Percentiles rank a stretch among this genome's conserved stretches.
Conservation (phyloP, 2,113 vertebrate species). For the Salminus brasiliensis region DNA sequence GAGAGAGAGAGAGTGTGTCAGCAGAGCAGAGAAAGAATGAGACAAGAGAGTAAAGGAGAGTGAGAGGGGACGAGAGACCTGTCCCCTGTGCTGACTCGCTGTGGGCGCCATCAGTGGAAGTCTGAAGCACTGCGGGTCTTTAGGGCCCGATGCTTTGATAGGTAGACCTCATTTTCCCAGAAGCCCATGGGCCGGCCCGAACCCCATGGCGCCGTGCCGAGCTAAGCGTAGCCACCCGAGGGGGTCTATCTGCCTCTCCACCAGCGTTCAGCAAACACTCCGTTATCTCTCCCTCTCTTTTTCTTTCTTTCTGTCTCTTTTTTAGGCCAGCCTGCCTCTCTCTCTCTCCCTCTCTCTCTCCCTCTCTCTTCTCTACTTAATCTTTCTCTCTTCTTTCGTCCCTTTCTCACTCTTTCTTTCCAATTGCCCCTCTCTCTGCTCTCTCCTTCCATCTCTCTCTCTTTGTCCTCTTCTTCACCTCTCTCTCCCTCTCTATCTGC, state of each 20-base stretch:
- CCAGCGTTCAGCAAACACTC: constrained; percentile 28
- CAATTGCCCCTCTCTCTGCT: neutral
- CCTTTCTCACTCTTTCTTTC: too few relatives aligned
- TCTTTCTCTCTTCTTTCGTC: too few relatives aligned
- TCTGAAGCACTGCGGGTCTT: neutral
- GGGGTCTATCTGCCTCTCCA: constrained; percentile 58
- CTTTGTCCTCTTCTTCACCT: constrained; percentile 49
- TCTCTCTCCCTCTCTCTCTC: too few relatives aligned
- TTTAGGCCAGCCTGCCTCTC: too few relatives aligned
- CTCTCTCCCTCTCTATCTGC: constrained; percentile 14
- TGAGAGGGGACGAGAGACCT: neutral
- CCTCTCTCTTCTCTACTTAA: too few relatives aligned
- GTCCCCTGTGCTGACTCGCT: constrained; percentile 20
- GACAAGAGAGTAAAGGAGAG: neutral
- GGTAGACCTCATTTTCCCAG: constrained; percentile 2
- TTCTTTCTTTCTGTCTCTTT: constrained; percentile 45
- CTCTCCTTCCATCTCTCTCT: too few relatives aligned
- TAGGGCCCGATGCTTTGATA: constrained; percentile 12
- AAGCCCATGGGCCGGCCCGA: constrained; percentile 29
- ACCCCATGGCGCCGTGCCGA: constrained; percentile 3
- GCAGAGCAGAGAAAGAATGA: neutral
- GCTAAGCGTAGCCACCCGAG: constrained; percentile 41
- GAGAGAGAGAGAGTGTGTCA: neutral
- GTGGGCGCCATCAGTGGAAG: neutral
- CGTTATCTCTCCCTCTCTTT: constrained; percentile 64